Conservation (phyloP, 1,140 invertebrate genomes). For the Habropoda laboriosa region DNA sequence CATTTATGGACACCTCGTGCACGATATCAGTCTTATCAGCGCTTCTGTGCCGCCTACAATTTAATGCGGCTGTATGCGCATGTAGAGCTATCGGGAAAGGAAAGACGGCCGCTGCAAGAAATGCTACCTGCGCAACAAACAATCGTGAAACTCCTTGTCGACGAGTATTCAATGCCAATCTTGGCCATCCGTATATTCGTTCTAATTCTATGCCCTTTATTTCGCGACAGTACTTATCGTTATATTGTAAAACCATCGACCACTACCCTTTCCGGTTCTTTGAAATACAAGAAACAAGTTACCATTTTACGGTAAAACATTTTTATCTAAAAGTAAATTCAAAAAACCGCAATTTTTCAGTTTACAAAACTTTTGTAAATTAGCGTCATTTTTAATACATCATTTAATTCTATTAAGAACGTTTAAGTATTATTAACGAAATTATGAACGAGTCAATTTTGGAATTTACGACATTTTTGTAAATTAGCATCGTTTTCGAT, state of each 20-base stretch:
- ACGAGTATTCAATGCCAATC: slow-evolving; percentile 35
- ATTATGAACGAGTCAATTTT: too few relatives aligned
- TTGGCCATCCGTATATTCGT: slow-evolving; percentile 14
- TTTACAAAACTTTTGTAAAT: too few relatives aligned
- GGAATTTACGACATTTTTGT: too few relatives aligned
- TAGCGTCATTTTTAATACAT: too few relatives aligned
- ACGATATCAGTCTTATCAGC: slow-evolving; percentile 62
- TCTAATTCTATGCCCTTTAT: slow-evolving; percentile 19
- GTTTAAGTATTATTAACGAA: too few relatives aligned
- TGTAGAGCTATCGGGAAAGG: slow-evolving; percentile 49
- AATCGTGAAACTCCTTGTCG: slow-evolving; percentile 19
- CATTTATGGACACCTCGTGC: slow-evolving; percentile 60
- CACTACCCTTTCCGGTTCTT: not conserved
- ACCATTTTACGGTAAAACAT: not conserved
- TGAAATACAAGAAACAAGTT: not conserved
- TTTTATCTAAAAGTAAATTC: not conserved
- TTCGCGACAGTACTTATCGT: not conserved
- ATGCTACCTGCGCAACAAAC: slow-evolving; percentile 50
- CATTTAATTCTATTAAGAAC: too few relatives aligned
- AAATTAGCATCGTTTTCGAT: too few relatives aligned
- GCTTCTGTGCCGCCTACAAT: slow-evolving; percentile 63
- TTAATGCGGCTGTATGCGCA: slow-evolving; percentile 52
- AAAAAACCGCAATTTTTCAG: too few relatives aligned
- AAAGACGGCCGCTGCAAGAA: slow-evolving; percentile 53
- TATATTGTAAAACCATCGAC: not conserved